Evolutionary conservation across 2,113 vertebrate species (phyloP).

Genomic region (Rhodinocichla rosea): DNA sequence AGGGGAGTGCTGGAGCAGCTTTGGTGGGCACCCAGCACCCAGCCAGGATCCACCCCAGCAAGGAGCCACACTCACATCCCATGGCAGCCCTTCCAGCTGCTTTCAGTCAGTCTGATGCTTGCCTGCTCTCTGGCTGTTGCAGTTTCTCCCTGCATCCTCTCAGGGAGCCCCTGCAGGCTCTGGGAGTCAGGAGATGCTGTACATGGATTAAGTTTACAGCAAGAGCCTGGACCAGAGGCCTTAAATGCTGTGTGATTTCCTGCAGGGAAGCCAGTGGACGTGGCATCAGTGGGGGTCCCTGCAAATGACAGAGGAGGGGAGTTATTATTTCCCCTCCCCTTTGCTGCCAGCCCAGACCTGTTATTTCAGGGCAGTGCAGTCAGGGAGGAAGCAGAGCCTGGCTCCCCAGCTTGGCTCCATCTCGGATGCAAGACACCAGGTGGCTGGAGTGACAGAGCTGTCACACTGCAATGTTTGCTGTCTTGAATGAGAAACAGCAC

Average conservation of each 20-base stretch:
- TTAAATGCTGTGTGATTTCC: neutral
- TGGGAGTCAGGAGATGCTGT: neutral
- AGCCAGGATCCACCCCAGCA: neutral
- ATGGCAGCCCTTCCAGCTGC: neutral
- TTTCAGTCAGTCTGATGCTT: neutral
- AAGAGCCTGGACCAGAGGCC: neutral
- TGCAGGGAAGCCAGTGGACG: neutral
- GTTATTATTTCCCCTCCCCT: neutral
- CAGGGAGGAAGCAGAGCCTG: slow-evolving; percentile 29
- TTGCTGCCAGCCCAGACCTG: neutral
- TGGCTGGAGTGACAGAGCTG: slow-evolving; percentile 58
- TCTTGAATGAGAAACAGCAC: slow-evolving; percentile 27
- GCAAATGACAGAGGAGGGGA: neutral
- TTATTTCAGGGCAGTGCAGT: slow-evolving; percentile 47
- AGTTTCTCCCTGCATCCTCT: neutral
- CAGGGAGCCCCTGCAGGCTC: neutral
- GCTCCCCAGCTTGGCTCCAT: slow-evolving; percentile 23
- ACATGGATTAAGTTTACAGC: neutral
- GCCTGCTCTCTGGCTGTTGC: neutral
- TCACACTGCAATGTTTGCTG: slow-evolving; percentile 63
- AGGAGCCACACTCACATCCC: neutral
- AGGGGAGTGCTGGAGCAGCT: neutral
- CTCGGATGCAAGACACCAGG: slow-evolving; percentile 48
- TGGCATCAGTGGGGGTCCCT: neutral
- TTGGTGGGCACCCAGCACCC: neutral